phyloP scores from a whole-genome alignment of 2,888 invertebrate genomes.

The Hymenopus coronatus region DNA sequence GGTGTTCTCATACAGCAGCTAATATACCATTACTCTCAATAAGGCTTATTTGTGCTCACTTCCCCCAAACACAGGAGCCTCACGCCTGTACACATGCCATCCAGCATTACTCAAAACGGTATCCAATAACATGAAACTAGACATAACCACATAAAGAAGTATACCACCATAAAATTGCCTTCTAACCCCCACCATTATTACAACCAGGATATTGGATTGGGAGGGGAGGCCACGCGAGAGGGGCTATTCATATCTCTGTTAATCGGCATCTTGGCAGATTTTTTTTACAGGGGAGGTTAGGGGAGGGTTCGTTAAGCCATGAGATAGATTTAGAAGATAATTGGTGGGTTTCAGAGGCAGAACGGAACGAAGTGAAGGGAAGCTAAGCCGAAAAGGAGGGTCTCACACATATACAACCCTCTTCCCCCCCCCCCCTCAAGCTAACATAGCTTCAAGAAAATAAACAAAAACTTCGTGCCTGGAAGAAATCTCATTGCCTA shows the following conservation, averaged over 20 bases:
- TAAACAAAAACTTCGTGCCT: not conserved
- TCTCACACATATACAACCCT: not conserved
- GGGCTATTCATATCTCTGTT: conserved; percentile 13
- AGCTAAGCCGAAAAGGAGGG: not conserved
- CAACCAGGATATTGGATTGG: not conserved
- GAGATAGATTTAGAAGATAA: conserved; percentile 20
- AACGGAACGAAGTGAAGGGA: not conserved
- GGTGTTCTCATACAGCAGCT: no score
- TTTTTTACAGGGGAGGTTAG: not conserved
- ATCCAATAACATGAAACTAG: not conserved
- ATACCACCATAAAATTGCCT: not conserved
- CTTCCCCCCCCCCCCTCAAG: not conserved
- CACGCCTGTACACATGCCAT: not conserved
- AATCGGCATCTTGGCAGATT: conserved; percentile 8
- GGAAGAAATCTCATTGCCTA: not conserved
- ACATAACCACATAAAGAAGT: not conserved
- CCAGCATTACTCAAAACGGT: not conserved
- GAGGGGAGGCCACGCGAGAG: not conserved
- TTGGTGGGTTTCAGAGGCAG: conserved; percentile 2
- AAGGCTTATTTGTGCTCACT: no score
- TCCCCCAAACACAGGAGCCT: not conserved
- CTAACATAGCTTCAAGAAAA: not conserved
- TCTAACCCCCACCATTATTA: not conserved
- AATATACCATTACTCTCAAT: no score
- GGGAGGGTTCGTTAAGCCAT: conserved; percentile 17